Evolutionary conservation across 2,888 invertebrate genomes (phyloP), one percentile per base, ranked within the genome.

Genomic region (Drosophila testacea): DNA sequence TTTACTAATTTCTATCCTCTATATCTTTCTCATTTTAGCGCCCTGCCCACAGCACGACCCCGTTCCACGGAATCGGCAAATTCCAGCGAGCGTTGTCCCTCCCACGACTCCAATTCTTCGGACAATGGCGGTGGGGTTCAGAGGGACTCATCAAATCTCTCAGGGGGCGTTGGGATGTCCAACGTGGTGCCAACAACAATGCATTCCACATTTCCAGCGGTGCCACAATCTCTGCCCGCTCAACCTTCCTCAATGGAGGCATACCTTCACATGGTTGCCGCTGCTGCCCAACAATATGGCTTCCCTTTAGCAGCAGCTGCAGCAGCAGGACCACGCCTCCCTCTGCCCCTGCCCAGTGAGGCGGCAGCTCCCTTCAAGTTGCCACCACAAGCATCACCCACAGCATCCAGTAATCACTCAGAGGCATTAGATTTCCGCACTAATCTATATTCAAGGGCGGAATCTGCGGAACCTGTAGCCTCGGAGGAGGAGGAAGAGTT

Each of bases 161-260:
- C 77, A 4, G 70, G 61, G 4, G 83, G 79, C 6, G 77, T 79
- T 22, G 22, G 22, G 38, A 60, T 90, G 61, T 79, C 82, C 6
- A 22, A 22, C 3, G 73, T 56, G 54, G 75, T 79, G 57, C 73
- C 82, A 55, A 75, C 69, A 11, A 68, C 88, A 32, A 72, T 89
- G 62, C 88, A 89, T 27, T 79, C 91, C 50, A 81, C 91, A 86
- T 92, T 92, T 87, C 90, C 92, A 70, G 88, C 91, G 67, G 86
- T 90, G 81, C 91, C 91, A 71, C 96, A 89, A 95, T 96, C 70
- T 94, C 95, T 91, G 60, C 83, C 90, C 48, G 89, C 85, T 34
- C 96, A 96, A 91, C 95, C 96, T 27, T 96, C 96, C 48, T 96
- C 96, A 4, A 96, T 96, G 93, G 96, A 96, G 69, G 96, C 96